Evolutionary conservation across 2,888 invertebrate species (phyloP).

Genomic region (Drosophila bunnanda): DNA sequence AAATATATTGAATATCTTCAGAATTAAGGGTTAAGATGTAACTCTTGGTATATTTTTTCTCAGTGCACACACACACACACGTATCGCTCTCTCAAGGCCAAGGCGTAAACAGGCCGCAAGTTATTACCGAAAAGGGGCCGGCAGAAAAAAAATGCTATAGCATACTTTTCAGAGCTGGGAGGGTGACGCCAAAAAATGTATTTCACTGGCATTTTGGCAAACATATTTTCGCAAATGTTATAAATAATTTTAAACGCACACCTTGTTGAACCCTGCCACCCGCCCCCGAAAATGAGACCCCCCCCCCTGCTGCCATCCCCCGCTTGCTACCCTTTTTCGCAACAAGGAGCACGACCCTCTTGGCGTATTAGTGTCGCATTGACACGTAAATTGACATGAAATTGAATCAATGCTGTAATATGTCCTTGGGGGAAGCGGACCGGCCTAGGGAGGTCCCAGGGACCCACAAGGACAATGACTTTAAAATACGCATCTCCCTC

Average conservation of each 20-base stretch:
- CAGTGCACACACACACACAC: constrained; percentile 23
- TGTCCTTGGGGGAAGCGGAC: constrained; percentile 81
- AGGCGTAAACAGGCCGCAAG: constrained; percentile 76
- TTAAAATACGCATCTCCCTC: constrained; percentile 67
- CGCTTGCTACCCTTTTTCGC: constrained; percentile 5
- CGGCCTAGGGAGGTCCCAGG: constrained; percentile 13
- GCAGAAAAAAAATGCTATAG: constrained; percentile 37
- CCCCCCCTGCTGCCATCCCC: background rate
- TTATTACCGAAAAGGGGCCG: constrained; percentile 58
- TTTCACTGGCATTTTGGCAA: constrained; percentile 62
- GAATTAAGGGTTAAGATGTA: no score
- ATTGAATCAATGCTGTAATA: constrained; percentile 85
- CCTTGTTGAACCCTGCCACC: constrained; percentile 44
- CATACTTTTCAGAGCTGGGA: constrained; percentile 48
- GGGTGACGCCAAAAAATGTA: constrained; percentile 33
- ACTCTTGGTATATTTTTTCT: no score
- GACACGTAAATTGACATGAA: constrained; percentile 85
- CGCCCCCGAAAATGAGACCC: background rate
- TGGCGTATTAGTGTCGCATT: constrained; percentile 84
- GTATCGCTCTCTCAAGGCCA: constrained; percentile 45
- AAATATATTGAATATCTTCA: no score
- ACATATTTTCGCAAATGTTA: constrained; percentile 77
- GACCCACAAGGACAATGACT: constrained; percentile 72
- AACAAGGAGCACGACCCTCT: constrained; percentile 59
- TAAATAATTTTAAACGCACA: constrained; percentile 81